Evolutionary conservation across 1,140 invertebrate genomes (phyloP), one percentile per base, ranked within the genome.

Genomic region (Monomorium pharaonis): DNA sequence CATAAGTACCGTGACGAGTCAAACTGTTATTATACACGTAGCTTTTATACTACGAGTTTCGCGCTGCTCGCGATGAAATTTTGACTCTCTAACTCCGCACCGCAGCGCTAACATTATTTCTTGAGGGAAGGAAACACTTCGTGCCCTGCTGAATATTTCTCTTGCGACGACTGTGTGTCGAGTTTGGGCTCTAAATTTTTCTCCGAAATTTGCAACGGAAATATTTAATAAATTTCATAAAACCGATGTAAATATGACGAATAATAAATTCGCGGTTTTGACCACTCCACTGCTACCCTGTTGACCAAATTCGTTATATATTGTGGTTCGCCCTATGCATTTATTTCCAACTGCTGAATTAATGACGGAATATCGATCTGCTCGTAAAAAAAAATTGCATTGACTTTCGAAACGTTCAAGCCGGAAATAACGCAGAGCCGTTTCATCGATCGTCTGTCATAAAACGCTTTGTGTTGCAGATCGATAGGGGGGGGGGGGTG

Each of bases 221-320:
- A 65, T 47, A 27, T 63, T 84, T 77, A 78, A 77, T 63, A 76
- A 42, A 76, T 78, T 77, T 84, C 9, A 65, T 51, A 33, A 74
- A 47, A 3, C 78, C 67, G 27, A 83, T 83, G 67, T 83, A 74
- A 83, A 83, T 83, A 83, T 12, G 51, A 44, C 78, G 67, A 74
- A 74, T 83, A 83, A 83, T 83, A 44, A 83, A 83, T 83, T 74
- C 51, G 65, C 27, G 67, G 78, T 83, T 72, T 81, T 51, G 30
- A 18, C 51, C 65, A 5, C 51, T n/a, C 33, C 78, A 72, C 37
- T 21, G 65, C 44, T 81, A 81, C 14, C 30, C 33, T 18, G 67
- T 83, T 83, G 37, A 83, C 37, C 67, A 18, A 72, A 58, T 56
- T 42, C 51, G 78, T 83, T 83, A 83, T 83, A 83, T 83, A 72